Evolutionary conservation across 92 coral and sea anemone genomes (phyloP), one percentile per base, ranked within the genome.

Genomic region (Nematostella vectensis): DNA sequence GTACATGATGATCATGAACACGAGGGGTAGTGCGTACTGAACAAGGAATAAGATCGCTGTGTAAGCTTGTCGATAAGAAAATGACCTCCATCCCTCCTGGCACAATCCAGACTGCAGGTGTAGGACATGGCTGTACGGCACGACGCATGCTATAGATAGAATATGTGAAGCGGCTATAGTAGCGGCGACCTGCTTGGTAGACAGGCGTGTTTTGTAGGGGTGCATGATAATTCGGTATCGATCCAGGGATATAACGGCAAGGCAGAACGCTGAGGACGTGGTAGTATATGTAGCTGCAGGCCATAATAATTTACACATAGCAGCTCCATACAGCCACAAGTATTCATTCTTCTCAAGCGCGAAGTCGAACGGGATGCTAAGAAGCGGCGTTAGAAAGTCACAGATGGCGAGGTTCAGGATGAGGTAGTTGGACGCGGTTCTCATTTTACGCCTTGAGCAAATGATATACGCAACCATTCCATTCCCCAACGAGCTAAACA

Each of bases 311-410:
- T 73, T 81, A 57, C 97, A 89, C 64, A 89, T 65, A 4, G 63
- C 65, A n/a, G 79, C 67, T 6, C 87, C 89, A 39, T 75, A 89
- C 23, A 71, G 68, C 97, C 97, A 89, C 11, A 49, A 15, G 59
- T 74, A 68, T 1, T 58, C 74, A 38, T 68, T 73, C 16, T 80
- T 80, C 33, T 89, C 95, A 22, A 85, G 27, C 8, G 97, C 88
- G 6, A 89, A 71, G 68, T 89, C 97, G 61, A 89, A 65, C 0
- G 97, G 97, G 22, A 89, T 89, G 58, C 94, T 89, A 11, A 82
- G 26, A 3, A 89, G 49, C 11, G 97, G 97, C 1, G 95, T 76
- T 53, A 85, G 27, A 19, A 89, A 74, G 71, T 89, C 97, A 59
- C 97, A 89, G n/a, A 89, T 42, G 12, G 95, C 85, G 11, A 89